Percentiles rank a stretch among this genome's conserved stretches.
These are phyloP conservation scores for Drosophila sproati DNA, from an alignment of 1,140 invertebrate species.

Conservation along the genomic window DNA sequence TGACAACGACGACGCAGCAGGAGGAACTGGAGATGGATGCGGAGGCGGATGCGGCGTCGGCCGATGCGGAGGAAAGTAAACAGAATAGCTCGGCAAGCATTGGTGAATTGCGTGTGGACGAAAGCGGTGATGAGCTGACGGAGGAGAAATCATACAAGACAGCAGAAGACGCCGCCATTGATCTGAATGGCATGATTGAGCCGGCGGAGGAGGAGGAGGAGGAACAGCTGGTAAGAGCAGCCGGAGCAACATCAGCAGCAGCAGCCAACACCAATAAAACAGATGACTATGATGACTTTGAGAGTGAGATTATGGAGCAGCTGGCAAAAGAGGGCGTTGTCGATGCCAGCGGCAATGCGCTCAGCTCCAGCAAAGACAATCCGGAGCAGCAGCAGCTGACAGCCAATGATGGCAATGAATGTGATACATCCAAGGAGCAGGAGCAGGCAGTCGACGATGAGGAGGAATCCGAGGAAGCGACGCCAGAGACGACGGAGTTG, in stretches of 20 bases:
- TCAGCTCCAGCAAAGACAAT: conserved; percentile 48
- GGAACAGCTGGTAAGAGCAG: neutral
- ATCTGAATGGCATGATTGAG: conserved; percentile 2
- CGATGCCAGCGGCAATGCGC: conserved; percentile 65
- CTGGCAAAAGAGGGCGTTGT: conserved; percentile 65
- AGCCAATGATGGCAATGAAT: conserved; percentile 26
- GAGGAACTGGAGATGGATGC: conserved; percentile 4
- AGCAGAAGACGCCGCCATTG: neutral
- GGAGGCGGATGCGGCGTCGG: conserved; percentile 2
- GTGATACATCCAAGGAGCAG: conserved; percentile 27
- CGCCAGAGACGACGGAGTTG: neutral
- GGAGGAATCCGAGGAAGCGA: neutral
- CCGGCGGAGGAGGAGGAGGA: neutral
- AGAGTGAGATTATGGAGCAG: conserved; percentile 66
- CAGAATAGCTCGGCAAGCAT: conserved; percentile 26
- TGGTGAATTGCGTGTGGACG: conserved; percentile 52
- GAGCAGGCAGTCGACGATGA: neutral
- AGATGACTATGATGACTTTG: conserved; percentile 56
- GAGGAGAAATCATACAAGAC: neutral
- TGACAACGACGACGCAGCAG: conserved; percentile 13
- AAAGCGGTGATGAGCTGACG: conserved; percentile 43
- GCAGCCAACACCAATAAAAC: conserved; percentile 11
- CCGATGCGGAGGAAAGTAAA: neutral
- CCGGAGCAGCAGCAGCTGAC: conserved; percentile 4
- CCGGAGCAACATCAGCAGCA: neutral